These are phyloP conservation scores for Cephonodes hylas DNA, from an alignment of 2,888 invertebrate genomes.

Conservation along the genomic window DNA sequence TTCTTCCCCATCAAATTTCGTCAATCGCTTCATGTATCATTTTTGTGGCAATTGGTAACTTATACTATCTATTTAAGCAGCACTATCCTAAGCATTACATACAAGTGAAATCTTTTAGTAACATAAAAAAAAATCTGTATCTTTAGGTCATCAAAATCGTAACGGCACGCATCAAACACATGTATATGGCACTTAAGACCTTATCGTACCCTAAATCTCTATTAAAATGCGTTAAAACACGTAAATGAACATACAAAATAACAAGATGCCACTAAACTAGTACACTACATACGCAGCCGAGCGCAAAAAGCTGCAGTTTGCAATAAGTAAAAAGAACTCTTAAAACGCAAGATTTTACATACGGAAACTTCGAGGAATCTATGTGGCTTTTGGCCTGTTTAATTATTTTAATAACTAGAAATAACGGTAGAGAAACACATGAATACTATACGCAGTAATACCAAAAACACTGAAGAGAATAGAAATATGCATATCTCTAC, in stretches of 20 bases:
- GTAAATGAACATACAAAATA: conserved; percentile 37
- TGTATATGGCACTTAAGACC: neutral
- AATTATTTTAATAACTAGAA: neutral
- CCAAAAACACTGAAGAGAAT: no score
- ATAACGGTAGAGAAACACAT: neutral
- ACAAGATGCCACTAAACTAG: conserved; percentile 26
- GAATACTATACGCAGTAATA: no score
- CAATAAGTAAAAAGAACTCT: conserved; percentile 12
- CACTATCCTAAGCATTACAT: no score
- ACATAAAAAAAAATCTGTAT: no score
- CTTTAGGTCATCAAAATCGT: neutral
- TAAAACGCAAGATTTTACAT: neutral
- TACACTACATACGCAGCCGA: conserved; percentile 39
- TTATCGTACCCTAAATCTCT: neutral
- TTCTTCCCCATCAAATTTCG: no score
- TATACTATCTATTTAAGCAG: no score
- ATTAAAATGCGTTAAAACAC: conserved; percentile 6
- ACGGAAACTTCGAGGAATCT: neutral
- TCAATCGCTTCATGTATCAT: no score
- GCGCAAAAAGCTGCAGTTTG: conserved; percentile 33
- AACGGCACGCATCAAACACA: neutral
- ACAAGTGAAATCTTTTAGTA: no score
- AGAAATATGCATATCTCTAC: no score
- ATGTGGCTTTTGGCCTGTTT: neutral
- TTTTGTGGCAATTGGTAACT: no score